Conservation (phyloP, 2,797 vertebrate genomes). For the Amblyopsis hoosieri region DNA sequence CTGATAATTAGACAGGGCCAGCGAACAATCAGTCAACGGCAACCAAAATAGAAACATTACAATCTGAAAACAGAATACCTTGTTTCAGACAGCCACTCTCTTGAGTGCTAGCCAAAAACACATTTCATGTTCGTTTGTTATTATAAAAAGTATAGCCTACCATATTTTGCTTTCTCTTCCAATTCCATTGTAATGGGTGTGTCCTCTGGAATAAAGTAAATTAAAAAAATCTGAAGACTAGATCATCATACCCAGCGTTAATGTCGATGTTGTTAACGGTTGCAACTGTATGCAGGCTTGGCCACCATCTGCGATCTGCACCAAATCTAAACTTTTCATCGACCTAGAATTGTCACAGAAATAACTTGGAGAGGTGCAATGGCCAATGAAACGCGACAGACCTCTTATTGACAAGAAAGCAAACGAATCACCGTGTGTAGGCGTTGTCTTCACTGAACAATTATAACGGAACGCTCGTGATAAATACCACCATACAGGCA, state of each 20-base stretch:
- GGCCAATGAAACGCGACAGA: conserved; percentile 50
- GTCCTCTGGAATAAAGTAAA: conserved; percentile 16
- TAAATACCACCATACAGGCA: neutral
- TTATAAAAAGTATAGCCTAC: conserved; percentile 49
- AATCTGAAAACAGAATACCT: too few species aligned
- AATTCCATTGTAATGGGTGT: conserved; percentile 60
- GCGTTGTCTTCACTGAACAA: conserved; percentile 2
- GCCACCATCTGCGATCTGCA: conserved; percentile 46
- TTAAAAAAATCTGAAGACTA: conserved; percentile 17
- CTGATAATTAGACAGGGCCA: too few species aligned
- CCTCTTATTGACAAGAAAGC: conserved; percentile 20
- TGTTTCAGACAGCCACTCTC: too few species aligned
- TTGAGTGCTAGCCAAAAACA: too few species aligned
- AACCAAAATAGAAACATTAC: too few species aligned
- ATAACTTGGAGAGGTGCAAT: neutral
- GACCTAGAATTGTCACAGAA: conserved; percentile 12
- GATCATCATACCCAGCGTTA: conserved; percentile 27
- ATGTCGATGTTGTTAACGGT: neutral
- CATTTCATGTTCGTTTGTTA: neutral
- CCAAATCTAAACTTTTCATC: conserved; percentile 43
- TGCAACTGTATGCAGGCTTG: neutral
- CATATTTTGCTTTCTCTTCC: conserved; percentile 74
- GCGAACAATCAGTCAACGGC: too few species aligned
- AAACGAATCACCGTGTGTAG: conserved; percentile 48
- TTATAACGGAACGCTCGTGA: neutral